phyloP scores from a whole-genome alignment of 2,888 invertebrate species.

The Erebia ligea region DNA sequence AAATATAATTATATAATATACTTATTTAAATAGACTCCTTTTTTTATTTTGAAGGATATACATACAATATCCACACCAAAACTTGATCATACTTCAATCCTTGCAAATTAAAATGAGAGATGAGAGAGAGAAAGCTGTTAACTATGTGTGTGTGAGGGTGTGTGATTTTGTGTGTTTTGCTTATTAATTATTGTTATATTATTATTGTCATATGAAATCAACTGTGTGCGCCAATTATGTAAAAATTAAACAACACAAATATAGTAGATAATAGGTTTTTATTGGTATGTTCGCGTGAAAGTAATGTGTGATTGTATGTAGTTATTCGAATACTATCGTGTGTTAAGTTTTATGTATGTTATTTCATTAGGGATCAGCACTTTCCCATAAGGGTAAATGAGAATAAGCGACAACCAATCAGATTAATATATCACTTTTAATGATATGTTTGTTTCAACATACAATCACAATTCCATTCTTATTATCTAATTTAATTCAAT shows the following conservation, averaged over 20 bases:
- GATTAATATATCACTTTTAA: conserved; percentile 58
- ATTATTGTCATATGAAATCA: no score
- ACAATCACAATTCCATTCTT: conserved; percentile 58
- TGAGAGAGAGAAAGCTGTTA: no score
- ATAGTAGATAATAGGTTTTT: conserved; percentile 7
- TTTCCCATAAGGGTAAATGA: conserved; percentile 24
- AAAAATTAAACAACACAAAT: conserved; percentile 8
- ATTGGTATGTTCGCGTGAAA: conserved; percentile 9
- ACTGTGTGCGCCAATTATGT: background rate
- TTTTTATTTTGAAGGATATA: no score
- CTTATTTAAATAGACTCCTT: background rate
- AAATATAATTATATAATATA: background rate
- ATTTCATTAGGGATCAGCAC: background rate
- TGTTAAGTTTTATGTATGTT: background rate
- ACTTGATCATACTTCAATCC: no score
- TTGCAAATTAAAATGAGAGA: no score
- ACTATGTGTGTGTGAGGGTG: background rate
- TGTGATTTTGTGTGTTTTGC: background rate
- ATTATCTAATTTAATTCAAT: conserved; percentile 33
- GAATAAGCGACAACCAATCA: conserved; percentile 49
- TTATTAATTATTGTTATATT: no score
- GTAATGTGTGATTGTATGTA: conserved; percentile 34
- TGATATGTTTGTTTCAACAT: conserved; percentile 69
- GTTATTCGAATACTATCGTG: conserved; percentile 6
- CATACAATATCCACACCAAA: no score